Conservation (phyloP, 2,888 invertebrate genomes). For the Drosophila conformis region DNA sequence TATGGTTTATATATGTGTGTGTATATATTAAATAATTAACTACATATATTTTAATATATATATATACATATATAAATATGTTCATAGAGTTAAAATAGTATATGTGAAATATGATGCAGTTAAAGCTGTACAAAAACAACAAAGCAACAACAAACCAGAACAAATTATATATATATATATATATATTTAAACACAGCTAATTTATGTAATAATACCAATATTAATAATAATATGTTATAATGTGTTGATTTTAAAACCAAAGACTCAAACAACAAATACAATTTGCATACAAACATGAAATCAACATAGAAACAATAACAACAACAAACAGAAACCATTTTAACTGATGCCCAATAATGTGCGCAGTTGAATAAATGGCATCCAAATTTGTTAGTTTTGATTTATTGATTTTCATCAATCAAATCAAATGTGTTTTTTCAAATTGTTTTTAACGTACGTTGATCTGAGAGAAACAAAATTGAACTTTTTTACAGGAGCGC, state of each 20-base stretch:
- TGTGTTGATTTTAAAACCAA: constrained; percentile 76
- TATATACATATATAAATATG: constrained; percentile 21
- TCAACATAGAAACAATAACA: constrained; percentile 38
- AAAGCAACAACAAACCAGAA: constrained; percentile 42
- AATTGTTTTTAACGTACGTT: constrained; percentile 33
- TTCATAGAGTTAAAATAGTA: constrained; percentile 44
- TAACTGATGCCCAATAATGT: constrained; percentile 10
- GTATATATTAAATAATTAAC: constrained; percentile 10
- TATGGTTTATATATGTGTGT: constrained; percentile 24
- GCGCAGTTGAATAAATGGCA: constrained; percentile 24
- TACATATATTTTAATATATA: constrained; percentile 23
- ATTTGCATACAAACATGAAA: constrained; percentile 29
- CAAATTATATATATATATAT: constrained; percentile 16
- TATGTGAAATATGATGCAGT: constrained; percentile 45
- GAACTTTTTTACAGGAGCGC: constrained; percentile 47
- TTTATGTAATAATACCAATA: constrained; percentile 50
- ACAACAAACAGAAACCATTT: constrained; percentile 43
- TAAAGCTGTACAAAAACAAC: constrained; percentile 36
- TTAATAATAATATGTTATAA: constrained; percentile 34
- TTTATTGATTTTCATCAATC: constrained; percentile 39
- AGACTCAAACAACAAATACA: constrained; percentile 71
- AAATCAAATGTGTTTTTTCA: constrained; percentile 19
- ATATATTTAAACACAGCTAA: constrained; percentile 38
- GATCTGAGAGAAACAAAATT: constrained; percentile 35
- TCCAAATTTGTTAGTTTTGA: constrained; percentile 54